A percentile compares a stretch with the other conserved stretches of the same genome.
phyloP scores from a whole-genome alignment of 2,113 vertebrate genomes.

The Anas platyrhynchos region DNA sequence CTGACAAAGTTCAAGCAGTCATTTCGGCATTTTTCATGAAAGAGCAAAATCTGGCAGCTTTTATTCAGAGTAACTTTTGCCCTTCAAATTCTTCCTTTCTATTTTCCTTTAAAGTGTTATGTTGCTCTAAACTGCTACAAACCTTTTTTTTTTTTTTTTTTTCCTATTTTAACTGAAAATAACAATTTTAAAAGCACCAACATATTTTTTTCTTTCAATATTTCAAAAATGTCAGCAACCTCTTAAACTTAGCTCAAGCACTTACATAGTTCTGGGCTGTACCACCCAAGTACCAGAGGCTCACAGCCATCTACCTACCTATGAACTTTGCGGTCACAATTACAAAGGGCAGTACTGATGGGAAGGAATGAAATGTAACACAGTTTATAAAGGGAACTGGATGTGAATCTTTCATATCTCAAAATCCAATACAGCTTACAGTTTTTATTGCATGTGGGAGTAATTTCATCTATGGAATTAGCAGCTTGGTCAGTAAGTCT shows the following conservation, averaged over 20 bases:
- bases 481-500: slow-evolving; percentile 15
- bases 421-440: slow-evolving; percentile 64
- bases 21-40: slow-evolving; percentile 5
- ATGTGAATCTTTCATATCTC: slow-evolving; percentile 11
- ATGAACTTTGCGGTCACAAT: neutral
- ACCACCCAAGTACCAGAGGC: slow-evolving; percentile 16
- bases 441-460: slow-evolving; percentile 58
- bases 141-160: neutral
- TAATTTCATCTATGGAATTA: slow-evolving; percentile 40
- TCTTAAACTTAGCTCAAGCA: neutral
- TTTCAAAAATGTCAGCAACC: slow-evolving; percentile 20
- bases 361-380: slow-evolving; percentile 9
- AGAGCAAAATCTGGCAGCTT: slow-evolving; percentile 3
- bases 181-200: neutral
- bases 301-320: neutral
- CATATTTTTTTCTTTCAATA: neutral
- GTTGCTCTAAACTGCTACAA: neutral
- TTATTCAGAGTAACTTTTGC: neutral
- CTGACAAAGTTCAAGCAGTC: slow-evolving; percentile 4
- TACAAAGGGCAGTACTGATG: neutral
- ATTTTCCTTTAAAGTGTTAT: slow-evolving; percentile 10
- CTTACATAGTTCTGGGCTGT: neutral
- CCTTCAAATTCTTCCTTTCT: neutral
- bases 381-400: slow-evolving; percentile 34
- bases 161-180: neutral